Conservation (phyloP, 2,113 vertebrate genomes). For the Misgurnus anguillicaudatus region DNA sequence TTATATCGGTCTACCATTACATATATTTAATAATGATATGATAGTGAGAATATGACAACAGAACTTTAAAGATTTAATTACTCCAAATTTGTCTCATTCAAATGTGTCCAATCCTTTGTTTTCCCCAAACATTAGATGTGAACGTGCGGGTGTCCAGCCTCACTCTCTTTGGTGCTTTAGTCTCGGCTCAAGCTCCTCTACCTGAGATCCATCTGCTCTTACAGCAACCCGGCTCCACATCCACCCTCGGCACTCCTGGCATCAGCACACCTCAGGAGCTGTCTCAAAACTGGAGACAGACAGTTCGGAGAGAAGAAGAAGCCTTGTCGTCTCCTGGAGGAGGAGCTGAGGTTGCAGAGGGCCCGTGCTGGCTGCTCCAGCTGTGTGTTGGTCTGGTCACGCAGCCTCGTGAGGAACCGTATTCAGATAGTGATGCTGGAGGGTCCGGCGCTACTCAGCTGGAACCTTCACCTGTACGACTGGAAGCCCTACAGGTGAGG, state of each 20-base stretch:
- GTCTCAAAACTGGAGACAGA: conserved; percentile 73
- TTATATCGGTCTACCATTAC: no score
- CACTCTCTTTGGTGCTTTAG: conserved; percentile 85
- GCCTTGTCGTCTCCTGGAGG: conserved; percentile 37
- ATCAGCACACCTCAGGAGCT: conserved; percentile 65
- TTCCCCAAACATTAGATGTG: conserved; percentile 77
- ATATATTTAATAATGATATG: no score
- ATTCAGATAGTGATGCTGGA: conserved; percentile 76
- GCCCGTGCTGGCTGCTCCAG: conserved; percentile 84
- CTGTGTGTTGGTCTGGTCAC: conserved; percentile 81
- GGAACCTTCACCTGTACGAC: conserved; percentile 86
- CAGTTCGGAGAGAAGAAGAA: conserved; percentile 9
- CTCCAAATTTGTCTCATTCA: not conserved
- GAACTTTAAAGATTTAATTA: no score
- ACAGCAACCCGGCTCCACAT: conserved; percentile 78
- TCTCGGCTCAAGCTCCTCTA: conserved; percentile 88
- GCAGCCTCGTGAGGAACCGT: conserved; percentile 83
- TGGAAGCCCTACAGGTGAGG: conserved; percentile 92
- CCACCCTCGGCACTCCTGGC: conserved; percentile 40
- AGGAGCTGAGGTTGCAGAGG: conserved; percentile 11
- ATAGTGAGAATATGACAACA: no score
- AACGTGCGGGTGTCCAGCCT: conserved; percentile 93
- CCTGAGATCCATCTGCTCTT: conserved; percentile 91
- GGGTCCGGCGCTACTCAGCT: conserved; percentile 52
- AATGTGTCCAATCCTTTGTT: not conserved